Evolutionary conservation across 2,797 vertebrate species (phyloP).

Genomic region (Gorsachius magnificus): DNA sequence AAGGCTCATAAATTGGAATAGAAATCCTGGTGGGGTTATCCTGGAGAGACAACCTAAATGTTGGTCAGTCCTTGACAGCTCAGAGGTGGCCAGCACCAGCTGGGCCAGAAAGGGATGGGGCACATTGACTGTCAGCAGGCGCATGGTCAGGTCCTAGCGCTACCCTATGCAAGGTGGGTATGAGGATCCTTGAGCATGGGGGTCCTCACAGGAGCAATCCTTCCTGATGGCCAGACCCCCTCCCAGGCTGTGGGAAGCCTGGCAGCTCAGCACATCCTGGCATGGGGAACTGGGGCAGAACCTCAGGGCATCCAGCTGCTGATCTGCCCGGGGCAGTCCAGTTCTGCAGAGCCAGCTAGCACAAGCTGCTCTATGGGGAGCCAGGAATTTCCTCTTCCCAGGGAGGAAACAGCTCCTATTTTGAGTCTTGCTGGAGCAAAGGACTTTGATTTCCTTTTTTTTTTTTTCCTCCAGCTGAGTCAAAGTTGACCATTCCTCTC

Average conservation of each 20-base stretch:
- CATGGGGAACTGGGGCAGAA: background rate
- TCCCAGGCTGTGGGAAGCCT: background rate
- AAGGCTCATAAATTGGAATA: background rate
- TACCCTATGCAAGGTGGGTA: background rate
- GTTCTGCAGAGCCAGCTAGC: background rate
- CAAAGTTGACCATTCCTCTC: background rate
- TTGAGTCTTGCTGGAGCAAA: constrained; percentile 14
- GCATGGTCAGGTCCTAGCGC: fast-evolving
- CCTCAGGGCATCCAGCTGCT: background rate
- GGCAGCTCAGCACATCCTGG: background rate
- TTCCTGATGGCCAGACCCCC: background rate
- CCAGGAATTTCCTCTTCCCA: constrained; percentile 26
- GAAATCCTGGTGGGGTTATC: background rate
- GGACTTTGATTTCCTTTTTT: background rate
- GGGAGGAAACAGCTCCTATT: constrained; percentile 5
- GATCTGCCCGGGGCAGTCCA: background rate
- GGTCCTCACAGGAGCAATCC: background rate
- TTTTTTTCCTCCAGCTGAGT: background rate
- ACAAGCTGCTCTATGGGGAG: background rate
- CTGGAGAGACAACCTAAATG: background rate
- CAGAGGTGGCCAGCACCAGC: background rate
- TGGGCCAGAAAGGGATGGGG: background rate
- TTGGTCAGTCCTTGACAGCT: background rate
- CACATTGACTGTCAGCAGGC: background rate
- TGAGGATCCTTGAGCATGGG: fast-evolving